Evolutionary conservation across 2,113 vertebrate species (phyloP).

Genomic region (Gallinago paraguaiae): DNA sequence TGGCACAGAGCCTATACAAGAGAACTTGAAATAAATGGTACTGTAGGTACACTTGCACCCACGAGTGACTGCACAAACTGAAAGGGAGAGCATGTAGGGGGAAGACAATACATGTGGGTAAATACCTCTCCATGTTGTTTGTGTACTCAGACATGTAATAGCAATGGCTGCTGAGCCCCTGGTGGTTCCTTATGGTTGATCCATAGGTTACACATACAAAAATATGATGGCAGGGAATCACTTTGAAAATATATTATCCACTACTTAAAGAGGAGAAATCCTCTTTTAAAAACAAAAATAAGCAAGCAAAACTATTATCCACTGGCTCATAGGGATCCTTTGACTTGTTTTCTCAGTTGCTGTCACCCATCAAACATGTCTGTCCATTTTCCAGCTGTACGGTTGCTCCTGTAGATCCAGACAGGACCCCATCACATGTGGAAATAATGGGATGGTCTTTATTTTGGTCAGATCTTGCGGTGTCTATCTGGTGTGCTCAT

Average conservation of each 20-base stretch:
- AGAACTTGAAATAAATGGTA: background rate
- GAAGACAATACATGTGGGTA: background rate
- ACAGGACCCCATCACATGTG: rapidly evolving
- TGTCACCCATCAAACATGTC: background rate
- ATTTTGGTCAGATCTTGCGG: background rate
- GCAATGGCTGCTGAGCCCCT: background rate
- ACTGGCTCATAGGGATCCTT: background rate
- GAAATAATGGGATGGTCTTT: background rate
- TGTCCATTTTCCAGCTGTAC: background rate
- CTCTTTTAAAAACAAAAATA: background rate
- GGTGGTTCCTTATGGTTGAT: background rate
- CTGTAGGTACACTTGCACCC: background rate
- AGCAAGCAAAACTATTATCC: background rate
- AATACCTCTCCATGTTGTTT: background rate
- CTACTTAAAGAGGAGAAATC: background rate
- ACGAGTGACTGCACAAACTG: no score
- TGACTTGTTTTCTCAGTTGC: background rate
- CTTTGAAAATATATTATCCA: background rate
- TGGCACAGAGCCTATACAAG: background rate
- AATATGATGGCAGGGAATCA: background rate
- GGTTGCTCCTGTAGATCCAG: background rate
- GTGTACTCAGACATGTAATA: rapidly evolving
- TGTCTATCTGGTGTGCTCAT: background rate
- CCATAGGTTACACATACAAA: background rate
- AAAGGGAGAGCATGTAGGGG: background rate